These are phyloP conservation scores for Oncorhynchus tshawytscha DNA, from an alignment of 2,113 vertebrate species.

Conservation along the genomic window DNA sequence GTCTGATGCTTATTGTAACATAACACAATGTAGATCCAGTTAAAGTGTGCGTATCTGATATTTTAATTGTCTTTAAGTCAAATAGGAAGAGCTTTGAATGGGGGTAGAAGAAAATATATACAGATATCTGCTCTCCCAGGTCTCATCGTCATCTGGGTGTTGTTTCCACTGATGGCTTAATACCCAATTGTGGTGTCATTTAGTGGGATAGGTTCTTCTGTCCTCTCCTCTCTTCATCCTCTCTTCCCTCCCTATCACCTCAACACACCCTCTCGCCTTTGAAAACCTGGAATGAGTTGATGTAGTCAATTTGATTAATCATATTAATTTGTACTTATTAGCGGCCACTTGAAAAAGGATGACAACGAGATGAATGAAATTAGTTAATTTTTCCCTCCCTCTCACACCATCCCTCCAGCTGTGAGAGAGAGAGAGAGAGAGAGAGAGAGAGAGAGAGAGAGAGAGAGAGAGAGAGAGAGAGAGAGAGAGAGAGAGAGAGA, in stretches of 20 bases:
- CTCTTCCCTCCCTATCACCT: conserved; percentile 64
- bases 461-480: conserved; percentile 54
- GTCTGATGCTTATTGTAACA: too few species aligned
- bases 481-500: neutral
- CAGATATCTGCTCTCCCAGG: too few species aligned
- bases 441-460: conserved; percentile 43
- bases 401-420: neutral
- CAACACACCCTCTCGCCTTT: conserved; percentile 82
- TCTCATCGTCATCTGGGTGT: too few species aligned
- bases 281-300: conserved; percentile 91
- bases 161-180: too few species aligned
- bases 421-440: conserved; percentile 40
- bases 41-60: too few species aligned
- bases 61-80: too few species aligned
- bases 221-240: conserved; percentile 21
- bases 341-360: conserved; percentile 83
- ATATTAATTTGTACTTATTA: conserved; percentile 96
- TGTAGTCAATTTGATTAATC: conserved; percentile 97
- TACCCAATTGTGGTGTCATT: too few species aligned
- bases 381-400: conserved; percentile 70
- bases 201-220: too few species aligned
- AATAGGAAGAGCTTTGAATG: too few species aligned
- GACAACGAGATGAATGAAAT: conserved; percentile 94
- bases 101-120: too few species aligned
- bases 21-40: too few species aligned